Percentiles rank a stretch among this genome's conserved stretches.
Evolutionary conservation across 1,140 invertebrate species (phyloP).

Genomic region (Phenacoccus solenopsis): DNA sequence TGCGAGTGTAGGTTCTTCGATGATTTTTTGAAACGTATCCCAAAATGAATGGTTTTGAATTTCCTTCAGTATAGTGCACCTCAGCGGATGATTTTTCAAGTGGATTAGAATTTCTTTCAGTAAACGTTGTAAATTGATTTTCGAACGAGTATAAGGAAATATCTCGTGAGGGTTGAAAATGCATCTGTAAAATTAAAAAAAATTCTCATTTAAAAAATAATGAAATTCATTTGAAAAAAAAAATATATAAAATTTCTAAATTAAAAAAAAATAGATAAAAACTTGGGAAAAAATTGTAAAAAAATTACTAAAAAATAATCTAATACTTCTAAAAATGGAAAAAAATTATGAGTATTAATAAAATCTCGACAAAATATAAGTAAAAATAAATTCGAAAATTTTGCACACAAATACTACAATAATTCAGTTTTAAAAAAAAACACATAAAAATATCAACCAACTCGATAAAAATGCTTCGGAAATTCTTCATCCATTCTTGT

Average conservation of each 20-base stretch:
- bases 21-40: background rate
- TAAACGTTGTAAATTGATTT: background rate
- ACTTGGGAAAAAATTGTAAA: too few species aligned
- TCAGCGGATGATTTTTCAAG: background rate
- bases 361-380: too few species aligned
- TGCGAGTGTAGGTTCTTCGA: background rate
- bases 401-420: too few species aligned
- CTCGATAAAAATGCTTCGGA: background rate
- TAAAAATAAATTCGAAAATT: too few species aligned
- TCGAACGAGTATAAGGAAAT: background rate
- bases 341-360: too few species aligned
- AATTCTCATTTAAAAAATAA: too few species aligned
- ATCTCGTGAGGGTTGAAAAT: background rate
- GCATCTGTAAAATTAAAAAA: background rate
- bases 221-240: too few species aligned
- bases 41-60: background rate
- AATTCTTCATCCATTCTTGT: background rate
- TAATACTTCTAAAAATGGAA: too few species aligned
- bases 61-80: background rate
- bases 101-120: background rate
- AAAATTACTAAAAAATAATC: too few species aligned
- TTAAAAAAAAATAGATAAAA: too few species aligned
- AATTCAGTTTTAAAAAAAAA: too few species aligned
- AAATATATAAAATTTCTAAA: too few species aligned
- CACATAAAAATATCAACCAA: background rate